These are phyloP conservation scores for Furcifer pardalis DNA, from an alignment of 2,797 vertebrate species.

Conservation along the genomic window DNA sequence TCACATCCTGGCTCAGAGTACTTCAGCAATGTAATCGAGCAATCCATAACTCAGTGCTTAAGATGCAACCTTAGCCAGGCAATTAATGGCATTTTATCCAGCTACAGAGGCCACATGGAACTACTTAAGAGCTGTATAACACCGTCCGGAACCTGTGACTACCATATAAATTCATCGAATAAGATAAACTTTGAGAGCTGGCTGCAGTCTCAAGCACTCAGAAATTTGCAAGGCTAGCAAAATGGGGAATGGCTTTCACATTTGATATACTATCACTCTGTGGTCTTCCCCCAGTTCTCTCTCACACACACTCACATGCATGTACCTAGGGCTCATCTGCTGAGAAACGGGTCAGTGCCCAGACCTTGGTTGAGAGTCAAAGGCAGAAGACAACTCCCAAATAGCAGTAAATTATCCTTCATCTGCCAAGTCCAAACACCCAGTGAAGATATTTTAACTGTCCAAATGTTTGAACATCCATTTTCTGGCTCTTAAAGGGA, in stretches of 20 bases:
- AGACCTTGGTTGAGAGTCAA: slow-evolving; percentile 60
- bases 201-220: slow-evolving; percentile 45
- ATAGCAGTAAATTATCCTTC: slow-evolving; percentile 30
- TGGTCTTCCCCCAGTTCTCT: not conserved
- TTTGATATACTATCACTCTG: slow-evolving; percentile 67
- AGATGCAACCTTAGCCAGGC: slow-evolving; percentile 74
- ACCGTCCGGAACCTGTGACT: slow-evolving; percentile 55
- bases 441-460: not conserved
- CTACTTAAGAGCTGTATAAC: slow-evolving; percentile 66
- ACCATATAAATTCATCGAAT: slow-evolving; percentile 67
- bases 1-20: slow-evolving; percentile 59
- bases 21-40: slow-evolving; percentile 63
- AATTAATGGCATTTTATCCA: slow-evolving; percentile 72
- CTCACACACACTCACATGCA: not conserved
- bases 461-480: not conserved
- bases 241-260: slow-evolving; percentile 65
- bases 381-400: slow-evolving; percentile 45
- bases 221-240: slow-evolving; percentile 67
- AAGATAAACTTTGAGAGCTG: slow-evolving; percentile 72
- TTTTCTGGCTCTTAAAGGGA: not conserved
- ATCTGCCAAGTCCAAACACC: too few relatives aligned
- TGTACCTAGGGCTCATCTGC: slow-evolving; percentile 49
- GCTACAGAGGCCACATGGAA: slow-evolving; percentile 61
- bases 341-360: slow-evolving; percentile 53
- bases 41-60: slow-evolving; percentile 72